These are phyloP conservation scores for Oryctolagus cuniculus DNA, from an alignment of 2,113 vertebrate genomes.

Conservation along the genomic window DNA sequence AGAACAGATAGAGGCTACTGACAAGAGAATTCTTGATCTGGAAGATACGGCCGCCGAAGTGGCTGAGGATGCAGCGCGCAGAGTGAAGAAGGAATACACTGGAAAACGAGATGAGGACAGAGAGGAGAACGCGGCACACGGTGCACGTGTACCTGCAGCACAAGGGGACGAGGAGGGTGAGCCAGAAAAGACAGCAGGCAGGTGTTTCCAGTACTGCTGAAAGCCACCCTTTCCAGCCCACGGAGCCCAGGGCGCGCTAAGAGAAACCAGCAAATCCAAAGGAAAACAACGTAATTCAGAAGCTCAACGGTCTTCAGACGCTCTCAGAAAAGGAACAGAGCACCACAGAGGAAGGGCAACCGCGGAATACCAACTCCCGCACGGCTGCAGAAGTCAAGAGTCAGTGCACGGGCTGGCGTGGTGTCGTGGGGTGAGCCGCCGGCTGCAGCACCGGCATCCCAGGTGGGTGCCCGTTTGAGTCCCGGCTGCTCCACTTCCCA, in stretches of 20 bases:
- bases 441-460: too few relatives aligned
- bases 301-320: too few relatives aligned
- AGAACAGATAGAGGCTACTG: neutral
- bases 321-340: neutral
- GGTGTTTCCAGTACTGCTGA: too few relatives aligned
- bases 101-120: neutral
- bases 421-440: too few relatives aligned
- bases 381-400: neutral
- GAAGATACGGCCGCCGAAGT: neutral
- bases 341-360: neutral
- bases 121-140: neutral
- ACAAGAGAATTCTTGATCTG: neutral
- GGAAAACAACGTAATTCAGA: neutral
- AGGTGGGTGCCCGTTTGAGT: too few relatives aligned
- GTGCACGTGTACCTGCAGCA: accelerated
- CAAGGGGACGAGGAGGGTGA: neutral
- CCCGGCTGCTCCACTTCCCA: too few relatives aligned
- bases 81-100: neutral
- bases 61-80: too few relatives aligned
- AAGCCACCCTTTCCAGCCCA: too few relatives aligned
- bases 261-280: neutral
- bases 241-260: too few relatives aligned
- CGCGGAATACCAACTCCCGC: neutral
- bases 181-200: neutral
- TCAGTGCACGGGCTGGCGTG: too few relatives aligned